Base-by-base conservation (phyloP, 2,113 vertebrate species). In the Erinaceus europaeus region DNA sequence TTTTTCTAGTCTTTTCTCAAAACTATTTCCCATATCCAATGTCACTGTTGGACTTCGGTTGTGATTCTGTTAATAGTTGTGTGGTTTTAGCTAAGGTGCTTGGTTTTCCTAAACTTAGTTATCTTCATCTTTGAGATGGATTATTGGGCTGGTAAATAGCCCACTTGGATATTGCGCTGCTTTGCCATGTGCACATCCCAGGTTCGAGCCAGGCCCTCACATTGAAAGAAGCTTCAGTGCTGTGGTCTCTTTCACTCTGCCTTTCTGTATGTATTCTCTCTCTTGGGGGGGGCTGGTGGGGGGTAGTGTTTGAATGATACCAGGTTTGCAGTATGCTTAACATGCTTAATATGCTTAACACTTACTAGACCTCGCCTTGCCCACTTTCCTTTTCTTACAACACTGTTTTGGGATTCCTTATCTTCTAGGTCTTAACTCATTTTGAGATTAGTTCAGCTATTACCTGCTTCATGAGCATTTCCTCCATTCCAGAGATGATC, bases 41-140 rank as follows among this genome's bases (percentile, higher is more conserved):
- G 61, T 71, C 57, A 77, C 20, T 55, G 72, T 79, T 73, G 46
- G 9, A 61, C 25, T 55, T 92, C 34, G n/a, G 36, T 72, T 25
- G 27, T 61, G 42, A 5, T 86, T 91, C 38, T 93, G 10, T 71
- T 85, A 34, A n/a, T 85, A 74, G 34, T 83, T 48, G 27, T 69
- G 77, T 6, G 61, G 84, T n/a, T 23, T 69, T 55, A n/a, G 38
- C 18, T 17, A 68, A 40, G 23, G 73, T 85, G 32, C 44, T 69
- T 79, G n/a, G 36, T 67, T 80, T 89, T 42, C 55, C 15, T 50
- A 68, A 50, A 46, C 20, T 59, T 21, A 65, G 17, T 7, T 88
- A 21, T 67, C 36, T 85, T 59, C 27, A 44, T 72, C 38, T 76
- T 77, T 76, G 52, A 27, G 25, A 53, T 57, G 36, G 42, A 65